Evolutionary conservation across 2,797 vertebrate species (phyloP).

Genomic region (Pseudomugil gertrudae): DNA sequence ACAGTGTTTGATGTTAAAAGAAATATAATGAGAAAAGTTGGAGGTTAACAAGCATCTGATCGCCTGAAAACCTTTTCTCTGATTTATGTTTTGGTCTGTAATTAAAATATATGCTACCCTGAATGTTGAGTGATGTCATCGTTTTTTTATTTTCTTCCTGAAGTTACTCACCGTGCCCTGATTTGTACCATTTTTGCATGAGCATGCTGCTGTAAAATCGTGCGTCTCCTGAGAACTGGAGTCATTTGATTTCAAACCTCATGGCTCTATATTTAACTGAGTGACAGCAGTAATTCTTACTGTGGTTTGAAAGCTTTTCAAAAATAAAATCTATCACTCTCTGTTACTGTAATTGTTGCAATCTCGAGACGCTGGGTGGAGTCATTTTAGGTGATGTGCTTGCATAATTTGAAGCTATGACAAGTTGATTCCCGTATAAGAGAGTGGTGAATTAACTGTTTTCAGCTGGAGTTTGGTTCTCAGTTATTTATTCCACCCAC

Average conservation of each 20-base stretch:
- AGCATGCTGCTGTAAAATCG: constrained; percentile 41
- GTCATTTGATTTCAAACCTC: constrained; percentile 40
- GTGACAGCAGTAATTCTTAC: constrained; percentile 56
- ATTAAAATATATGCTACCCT: constrained; percentile 25
- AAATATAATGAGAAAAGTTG: neutral
- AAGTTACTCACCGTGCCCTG: constrained; percentile 11
- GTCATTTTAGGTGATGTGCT: constrained; percentile 35
- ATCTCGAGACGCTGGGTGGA: constrained; percentile 49
- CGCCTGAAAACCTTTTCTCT: neutral
- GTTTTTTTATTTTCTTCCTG: constrained; percentile 6
- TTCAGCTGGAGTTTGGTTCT: constrained; percentile 43
- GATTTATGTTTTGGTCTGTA: constrained; percentile 16
- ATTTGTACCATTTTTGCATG: constrained; percentile 34
- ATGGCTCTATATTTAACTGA: constrained; percentile 35
- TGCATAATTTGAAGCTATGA: constrained; percentile 11
- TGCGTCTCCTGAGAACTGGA: constrained; percentile 16
- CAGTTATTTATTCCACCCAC: constrained; percentile 36
- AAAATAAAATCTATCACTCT: constrained; percentile 49
- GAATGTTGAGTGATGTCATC: constrained; percentile 4
- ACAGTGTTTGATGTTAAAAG: constrained; percentile 17
- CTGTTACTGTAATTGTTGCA: constrained; percentile 44
- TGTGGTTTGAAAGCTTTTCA: constrained; percentile 52
- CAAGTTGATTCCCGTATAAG: constrained; percentile 25
- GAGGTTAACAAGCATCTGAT: constrained; percentile 19
- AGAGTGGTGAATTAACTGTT: constrained; percentile 24